Percentiles rank a stretch among this genome's conserved stretches.
These are phyloP conservation scores for Chaunax sp. DNA, from an alignment of 2,797 vertebrate species.

Conservation along the genomic window DNA sequence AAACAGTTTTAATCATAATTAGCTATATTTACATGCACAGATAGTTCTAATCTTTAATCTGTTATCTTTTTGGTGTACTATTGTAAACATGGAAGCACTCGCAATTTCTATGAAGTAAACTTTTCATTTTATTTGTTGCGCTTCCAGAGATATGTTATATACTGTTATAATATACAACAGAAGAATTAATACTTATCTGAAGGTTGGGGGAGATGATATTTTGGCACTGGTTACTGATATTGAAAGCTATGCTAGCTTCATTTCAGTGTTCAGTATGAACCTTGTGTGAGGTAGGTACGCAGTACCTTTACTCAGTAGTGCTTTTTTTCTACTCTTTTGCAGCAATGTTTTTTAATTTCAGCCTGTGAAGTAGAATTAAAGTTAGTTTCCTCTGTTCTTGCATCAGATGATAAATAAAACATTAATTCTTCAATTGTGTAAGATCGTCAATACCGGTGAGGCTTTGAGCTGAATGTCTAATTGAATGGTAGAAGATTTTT, in stretches of 20 bases:
- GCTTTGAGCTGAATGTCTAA: background rate
- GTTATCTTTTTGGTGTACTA: conserved; percentile 1
- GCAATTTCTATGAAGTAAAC: no score
- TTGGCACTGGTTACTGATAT: background rate
- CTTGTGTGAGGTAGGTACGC: no score
- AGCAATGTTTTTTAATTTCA: no score
- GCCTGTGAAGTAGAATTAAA: background rate
- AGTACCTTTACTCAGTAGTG: no score
- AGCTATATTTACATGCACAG: conserved; percentile 34
- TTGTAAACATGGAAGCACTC: no score
- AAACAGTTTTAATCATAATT: conserved; percentile 43
- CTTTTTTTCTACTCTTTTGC: no score
- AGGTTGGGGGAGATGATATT: background rate
- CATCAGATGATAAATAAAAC: background rate
- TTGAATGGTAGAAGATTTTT: background rate
- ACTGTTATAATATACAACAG: background rate
- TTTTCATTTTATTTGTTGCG: conserved; percentile 2
- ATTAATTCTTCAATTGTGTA: background rate
- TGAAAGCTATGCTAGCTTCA: conserved; percentile 6
- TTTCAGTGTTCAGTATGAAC: background rate
- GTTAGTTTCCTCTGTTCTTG: no score
- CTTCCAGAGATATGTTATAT: background rate
- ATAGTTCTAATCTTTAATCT: conserved; percentile 26
- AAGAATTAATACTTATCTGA: conserved; percentile 3
- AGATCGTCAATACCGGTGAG: background rate